Evolutionary conservation across 92 coral and sea anemone species (phyloP).

Genomic region (Isaurus tuberculatus): DNA sequence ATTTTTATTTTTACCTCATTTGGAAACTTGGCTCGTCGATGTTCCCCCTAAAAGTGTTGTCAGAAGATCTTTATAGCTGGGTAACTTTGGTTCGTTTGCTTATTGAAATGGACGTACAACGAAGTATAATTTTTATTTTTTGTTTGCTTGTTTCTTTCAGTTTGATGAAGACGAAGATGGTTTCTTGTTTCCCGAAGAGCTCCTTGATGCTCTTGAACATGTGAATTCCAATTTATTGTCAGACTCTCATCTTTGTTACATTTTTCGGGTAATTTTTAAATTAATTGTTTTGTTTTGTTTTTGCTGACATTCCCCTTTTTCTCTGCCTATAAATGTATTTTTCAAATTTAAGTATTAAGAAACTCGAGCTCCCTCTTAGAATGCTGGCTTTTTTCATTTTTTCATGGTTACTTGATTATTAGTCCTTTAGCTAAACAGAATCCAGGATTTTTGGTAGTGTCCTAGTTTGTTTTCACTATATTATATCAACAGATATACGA

Average conservation of each 20-base stretch:
- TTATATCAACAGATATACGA: too few relatives aligned
- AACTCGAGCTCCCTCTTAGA: not conserved
- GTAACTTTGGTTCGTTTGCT: too few relatives aligned
- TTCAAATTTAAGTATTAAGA: not conserved
- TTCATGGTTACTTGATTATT: not conserved
- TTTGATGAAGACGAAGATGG: constrained; percentile 93
- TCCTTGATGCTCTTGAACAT: constrained; percentile 87
- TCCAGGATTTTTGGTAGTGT: too few relatives aligned
- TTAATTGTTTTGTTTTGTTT: not conserved
- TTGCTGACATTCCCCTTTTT: not conserved
- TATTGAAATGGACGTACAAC: not conserved
- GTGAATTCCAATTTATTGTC: constrained; percentile 85
- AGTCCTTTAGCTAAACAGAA: not conserved
- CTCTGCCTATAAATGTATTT: not conserved
- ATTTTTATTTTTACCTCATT: too few relatives aligned
- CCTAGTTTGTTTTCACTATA: too few relatives aligned
- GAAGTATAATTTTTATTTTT: not conserved
- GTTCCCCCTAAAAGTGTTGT: too few relatives aligned
- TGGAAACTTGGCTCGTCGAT: too few relatives aligned
- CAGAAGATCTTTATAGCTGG: too few relatives aligned
- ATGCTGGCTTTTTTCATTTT: not conserved
- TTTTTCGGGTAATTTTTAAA: constrained; percentile 78
- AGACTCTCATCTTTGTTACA: constrained; percentile 87
- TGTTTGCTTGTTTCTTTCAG: constrained; percentile 42
- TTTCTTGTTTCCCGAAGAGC: constrained; percentile 86